These are phyloP conservation scores for Anoura caudifer DNA, from an alignment of 2,113 vertebrate species.

Conservation along the genomic window DNA sequence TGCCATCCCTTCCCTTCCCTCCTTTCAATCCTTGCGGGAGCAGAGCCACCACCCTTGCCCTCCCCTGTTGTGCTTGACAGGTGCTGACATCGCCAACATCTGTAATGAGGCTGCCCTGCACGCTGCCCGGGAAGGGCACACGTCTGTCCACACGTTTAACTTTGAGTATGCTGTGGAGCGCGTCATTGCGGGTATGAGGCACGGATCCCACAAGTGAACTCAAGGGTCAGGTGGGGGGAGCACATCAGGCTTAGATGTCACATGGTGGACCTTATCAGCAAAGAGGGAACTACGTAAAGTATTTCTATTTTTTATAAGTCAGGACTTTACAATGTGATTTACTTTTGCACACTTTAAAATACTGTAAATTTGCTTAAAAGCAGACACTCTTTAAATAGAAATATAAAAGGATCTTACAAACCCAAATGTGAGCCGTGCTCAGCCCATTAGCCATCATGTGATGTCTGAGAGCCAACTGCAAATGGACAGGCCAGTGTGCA, in stretches of 20 bases:
- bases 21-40: neutral
- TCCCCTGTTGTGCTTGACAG: constrained; percentile 72
- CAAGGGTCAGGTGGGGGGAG: no score
- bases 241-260: neutral
- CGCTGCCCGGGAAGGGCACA: constrained; percentile 92
- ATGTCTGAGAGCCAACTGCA: neutral
- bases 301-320: neutral
- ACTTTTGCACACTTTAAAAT: neutral
- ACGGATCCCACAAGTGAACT: neutral
- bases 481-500: neutral
- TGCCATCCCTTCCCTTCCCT: neutral
- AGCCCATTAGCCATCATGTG: neutral
- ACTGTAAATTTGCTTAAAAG: neutral
- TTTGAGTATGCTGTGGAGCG: constrained; percentile 97
- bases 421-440: neutral
- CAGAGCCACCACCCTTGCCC: neutral
- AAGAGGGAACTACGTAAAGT: neutral
- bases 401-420: neutral
- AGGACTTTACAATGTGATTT: neutral
- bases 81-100: constrained; percentile 98
- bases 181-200: constrained; percentile 89
- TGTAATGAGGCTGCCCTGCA: constrained; percentile 97
- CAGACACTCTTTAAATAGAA: neutral
- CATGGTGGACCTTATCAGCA: neutral
- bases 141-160: constrained; percentile 91